Base-by-base conservation (phyloP, 35 echinoderm and acorn worm genomes). In the Ophioderma brevispina region DNA sequence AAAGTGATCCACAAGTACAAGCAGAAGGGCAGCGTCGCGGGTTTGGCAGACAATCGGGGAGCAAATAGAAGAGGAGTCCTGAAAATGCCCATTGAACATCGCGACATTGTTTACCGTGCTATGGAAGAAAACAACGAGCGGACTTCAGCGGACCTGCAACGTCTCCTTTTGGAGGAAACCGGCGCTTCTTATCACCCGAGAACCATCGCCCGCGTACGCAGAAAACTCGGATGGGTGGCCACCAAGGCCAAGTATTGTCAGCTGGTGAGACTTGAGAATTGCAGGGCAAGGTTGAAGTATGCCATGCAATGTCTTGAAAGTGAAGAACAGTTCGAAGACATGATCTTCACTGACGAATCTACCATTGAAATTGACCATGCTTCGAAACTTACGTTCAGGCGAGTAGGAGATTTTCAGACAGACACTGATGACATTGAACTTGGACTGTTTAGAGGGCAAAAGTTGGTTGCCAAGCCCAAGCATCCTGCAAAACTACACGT, bases 311-410 rank as follows among this genome's bases (percentile, higher is more conserved):
- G 87, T 80, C 17, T 81, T 32, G 3, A 21, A 36, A 46, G 32
- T n/a, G 55, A 88, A 15, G 87, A 89, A 11, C 25, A 79, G 17
- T 96, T 92, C 39, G 75, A 86, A 33, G 78, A 95, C 63, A 82
- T 96, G 0, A 77, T 96, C 30, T 96, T 92, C 46, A 90, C 86
- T 17, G 90, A 96, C 70, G 91, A 96, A 31, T 35, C 64, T 46
- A 49, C 90, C 8, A 42, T 96, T 32, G 64, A 93, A 76, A 18
- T 96, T 6, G 50, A 96, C 5, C 17, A 4, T 4, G 17, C 4
- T 17, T 8, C 17, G 41, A 46, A 17, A 17, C 17, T 46, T 17
- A 4, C 4, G 17, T 46, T 46, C 41, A 46, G 41, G 17, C 41
- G 41, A 46, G 41, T 46, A 8, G 41, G 41, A 46, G 41, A 46